Evolutionary conservation across 2,888 invertebrate genomes (phyloP).

Genomic region (Anodontia alba): DNA sequence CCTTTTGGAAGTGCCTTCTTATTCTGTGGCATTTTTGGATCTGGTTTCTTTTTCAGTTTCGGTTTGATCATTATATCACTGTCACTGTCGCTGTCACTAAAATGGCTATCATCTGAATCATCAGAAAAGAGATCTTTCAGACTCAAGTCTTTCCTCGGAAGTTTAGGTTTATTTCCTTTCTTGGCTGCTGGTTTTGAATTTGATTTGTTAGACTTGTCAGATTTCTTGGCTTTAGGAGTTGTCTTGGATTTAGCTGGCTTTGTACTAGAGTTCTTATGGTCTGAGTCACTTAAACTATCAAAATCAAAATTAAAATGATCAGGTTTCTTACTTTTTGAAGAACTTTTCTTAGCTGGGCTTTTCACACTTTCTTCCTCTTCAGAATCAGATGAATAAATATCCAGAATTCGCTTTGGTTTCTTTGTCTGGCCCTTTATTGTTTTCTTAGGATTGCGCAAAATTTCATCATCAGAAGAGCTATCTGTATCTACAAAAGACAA

Average conservation of each 20-base stretch:
- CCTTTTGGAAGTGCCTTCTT: slow-evolving; percentile 59
- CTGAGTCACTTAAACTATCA: slow-evolving; percentile 61
- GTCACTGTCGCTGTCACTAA: slow-evolving; percentile 58
- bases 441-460: slow-evolving; percentile 40
- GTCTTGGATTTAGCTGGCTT: slow-evolving; percentile 59
- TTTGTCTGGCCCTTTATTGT: slow-evolving; percentile 42
- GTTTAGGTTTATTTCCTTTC: slow-evolving; percentile 53
- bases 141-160: slow-evolving; percentile 51
- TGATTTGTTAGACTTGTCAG: slow-evolving; percentile 33
- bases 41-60: slow-evolving; percentile 51
- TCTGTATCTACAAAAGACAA: slow-evolving; percentile 56
- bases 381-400: slow-evolving; percentile 69
- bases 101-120: slow-evolving; percentile 59
- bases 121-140: slow-evolving; percentile 62
- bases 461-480: slow-evolving; percentile 48
- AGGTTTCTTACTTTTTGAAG: slow-evolving; percentile 45
- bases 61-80: slow-evolving; percentile 54
- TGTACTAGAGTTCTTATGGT: slow-evolving; percentile 48
- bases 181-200: slow-evolving; percentile 50
- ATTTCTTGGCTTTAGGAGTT: slow-evolving; percentile 44
- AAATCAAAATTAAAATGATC: slow-evolving; percentile 50
- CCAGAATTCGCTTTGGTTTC: slow-evolving; percentile 62
- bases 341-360: slow-evolving; percentile 53
- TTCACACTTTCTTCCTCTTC: slow-evolving; percentile 53
- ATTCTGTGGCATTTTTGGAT: slow-evolving; percentile 35